These are phyloP conservation scores for Melipona bicolor DNA, from an alignment of 2,888 invertebrate genomes.

Conservation along the genomic window DNA sequence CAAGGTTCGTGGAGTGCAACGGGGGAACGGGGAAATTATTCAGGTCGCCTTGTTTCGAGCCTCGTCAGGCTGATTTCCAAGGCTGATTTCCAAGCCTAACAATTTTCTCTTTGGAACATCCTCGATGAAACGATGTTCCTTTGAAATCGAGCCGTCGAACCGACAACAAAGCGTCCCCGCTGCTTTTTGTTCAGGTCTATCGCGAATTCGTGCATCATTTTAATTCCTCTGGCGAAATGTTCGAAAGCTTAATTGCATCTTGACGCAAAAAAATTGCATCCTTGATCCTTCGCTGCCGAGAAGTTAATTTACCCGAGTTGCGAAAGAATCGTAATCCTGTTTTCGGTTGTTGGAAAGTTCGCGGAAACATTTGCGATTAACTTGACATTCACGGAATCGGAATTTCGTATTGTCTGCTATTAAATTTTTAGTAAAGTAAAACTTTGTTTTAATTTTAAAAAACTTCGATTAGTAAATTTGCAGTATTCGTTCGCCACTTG, in stretches of 20 bases:
- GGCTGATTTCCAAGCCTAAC: not conserved
- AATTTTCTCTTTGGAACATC: not conserved
- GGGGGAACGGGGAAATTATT: not conserved
- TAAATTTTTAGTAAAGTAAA: not conserved
- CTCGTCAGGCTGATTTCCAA: not conserved
- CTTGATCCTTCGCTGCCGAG: slow-evolving; percentile 24
- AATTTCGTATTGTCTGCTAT: not conserved
- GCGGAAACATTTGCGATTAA: not conserved
- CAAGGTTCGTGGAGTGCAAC: slow-evolving; percentile 1
- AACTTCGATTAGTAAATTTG: too few species aligned
- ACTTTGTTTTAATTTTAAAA: not conserved
- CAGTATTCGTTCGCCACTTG: too few species aligned
- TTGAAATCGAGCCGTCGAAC: not conserved
- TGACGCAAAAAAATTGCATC: slow-evolving; percentile 35
- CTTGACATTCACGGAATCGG: not conserved
- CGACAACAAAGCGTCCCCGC: slow-evolving; percentile 7
- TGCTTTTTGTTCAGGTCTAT: slow-evolving; percentile 7
- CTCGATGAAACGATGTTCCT: slow-evolving; percentile 13
- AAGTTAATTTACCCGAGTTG: slow-evolving; percentile 39
- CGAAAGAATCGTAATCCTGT: slow-evolving; percentile 40
- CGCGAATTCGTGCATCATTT: slow-evolving; percentile 13
- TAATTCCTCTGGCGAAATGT: slow-evolving; percentile 20
- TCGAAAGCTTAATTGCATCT: slow-evolving; percentile 59
- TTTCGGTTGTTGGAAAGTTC: not conserved
- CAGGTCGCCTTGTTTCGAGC: not conserved